Evolutionary conservation across 2,113 vertebrate species (phyloP), one percentile per base, ranked within the genome.

Genomic region (Tretioscincus oriximinensis): DNA sequence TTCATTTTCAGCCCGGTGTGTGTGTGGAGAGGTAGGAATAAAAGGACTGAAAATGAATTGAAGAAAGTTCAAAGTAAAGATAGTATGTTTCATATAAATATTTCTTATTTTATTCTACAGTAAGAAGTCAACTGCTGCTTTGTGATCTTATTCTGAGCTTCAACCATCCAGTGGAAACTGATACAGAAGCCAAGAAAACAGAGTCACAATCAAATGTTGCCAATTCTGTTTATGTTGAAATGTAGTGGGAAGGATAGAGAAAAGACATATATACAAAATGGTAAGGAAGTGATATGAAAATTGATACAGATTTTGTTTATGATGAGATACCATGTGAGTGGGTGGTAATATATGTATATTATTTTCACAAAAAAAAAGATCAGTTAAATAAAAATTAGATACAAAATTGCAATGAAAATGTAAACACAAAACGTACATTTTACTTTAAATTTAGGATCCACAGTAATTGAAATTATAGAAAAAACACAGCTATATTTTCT

Each of bases 121-220:
- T 96, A 84, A 92, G 85, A 89, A 95, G 93, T 81, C 94, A 98
- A 84, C 89, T 97, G 28, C 91, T 95, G 87, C 96, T 95, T 73
- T 98, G 97, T 91, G 96, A 98, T 78, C 94, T 99, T 45, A 96
- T 93, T 73, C 77, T 97, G 80, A 95, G 94, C 80, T 95, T 98
- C 86, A 95, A 28, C 87, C 92, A 90, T 72, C 95, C 96, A 70
- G 24, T 84, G 82, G 95, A 92, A 83, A 68, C 73, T 75, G 90
- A 86, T 18, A 81, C 88, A 63, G 92, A 92, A 89, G 61, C 77
- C 86, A 90, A 92, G 81, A 87, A 91, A 84, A 89, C 83, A 21
- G 86, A 91, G 72, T 70, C 91, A 74, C 84, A 76, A 83, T 45
- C 67, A 21, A 69, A 82, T 63, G 4, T 21, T 29, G 10, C 24